These are phyloP conservation scores for Cryptophagus acutangulus DNA, from an alignment of 2,888 invertebrate species.

Conservation along the genomic window DNA sequence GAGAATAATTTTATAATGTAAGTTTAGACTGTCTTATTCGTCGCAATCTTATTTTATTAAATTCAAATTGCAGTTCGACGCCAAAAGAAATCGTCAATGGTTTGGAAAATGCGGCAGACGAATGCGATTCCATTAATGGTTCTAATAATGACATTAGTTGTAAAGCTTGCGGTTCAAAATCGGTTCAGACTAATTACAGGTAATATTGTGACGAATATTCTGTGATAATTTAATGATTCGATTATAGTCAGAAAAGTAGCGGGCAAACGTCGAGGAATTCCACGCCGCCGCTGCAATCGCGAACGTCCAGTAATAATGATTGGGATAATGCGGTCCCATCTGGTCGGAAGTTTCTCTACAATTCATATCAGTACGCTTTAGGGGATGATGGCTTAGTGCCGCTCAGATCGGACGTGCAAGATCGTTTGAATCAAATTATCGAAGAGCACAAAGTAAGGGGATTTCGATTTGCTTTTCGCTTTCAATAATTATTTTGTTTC, in stretches of 20 bases:
- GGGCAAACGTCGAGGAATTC: constrained; percentile 40
- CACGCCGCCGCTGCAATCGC: constrained; percentile 52
- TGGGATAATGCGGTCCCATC: constrained; percentile 36
- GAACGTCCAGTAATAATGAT: constrained; percentile 51
- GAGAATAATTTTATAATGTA: constrained; percentile 35
- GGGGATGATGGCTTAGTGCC: constrained; percentile 73
- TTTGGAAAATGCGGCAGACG: no score
- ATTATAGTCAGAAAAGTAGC: constrained; percentile 7
- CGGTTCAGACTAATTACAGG: no score
- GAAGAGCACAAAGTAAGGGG: constrained; percentile 69
- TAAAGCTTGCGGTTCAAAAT: no score
- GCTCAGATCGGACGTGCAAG: constrained; percentile 67
- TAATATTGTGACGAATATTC: no score
- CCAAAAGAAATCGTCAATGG: constrained; percentile 42
- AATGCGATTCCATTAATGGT: no score
- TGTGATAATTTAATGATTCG: constrained; percentile 8
- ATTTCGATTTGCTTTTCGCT: background rate
- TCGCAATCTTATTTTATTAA: no score
- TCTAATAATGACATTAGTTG: no score
- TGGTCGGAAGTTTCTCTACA: constrained; percentile 31
- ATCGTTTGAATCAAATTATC: constrained; percentile 75
- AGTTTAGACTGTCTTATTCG: constrained; percentile 23
- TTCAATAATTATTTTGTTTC: background rate
- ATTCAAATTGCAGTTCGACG: no score
- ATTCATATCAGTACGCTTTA: constrained; percentile 39